Base-by-base conservation (phyloP, 2,888 invertebrate species). In the Euzetes globulus region DNA sequence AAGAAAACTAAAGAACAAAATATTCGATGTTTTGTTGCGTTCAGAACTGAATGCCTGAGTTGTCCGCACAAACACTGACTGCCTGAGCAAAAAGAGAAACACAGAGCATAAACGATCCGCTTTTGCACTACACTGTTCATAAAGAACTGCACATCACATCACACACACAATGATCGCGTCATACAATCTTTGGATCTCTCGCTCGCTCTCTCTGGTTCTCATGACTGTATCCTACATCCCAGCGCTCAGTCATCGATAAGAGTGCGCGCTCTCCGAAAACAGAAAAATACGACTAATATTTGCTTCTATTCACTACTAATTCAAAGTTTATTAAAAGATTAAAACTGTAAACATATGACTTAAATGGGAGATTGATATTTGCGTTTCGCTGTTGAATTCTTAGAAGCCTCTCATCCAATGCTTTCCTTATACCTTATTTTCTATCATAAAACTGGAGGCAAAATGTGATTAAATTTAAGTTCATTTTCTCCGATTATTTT, bases 71-170 rank as follows among this genome's bases (percentile, higher is more conserved):
- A 65, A 27, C 37, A 65, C 33, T 65, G 37, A 37, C 37, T 65
- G 63, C 5, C 27, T 58, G 58, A 29, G 58, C 29, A 29, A 58
- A 27, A 22, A 70, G 41, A 70, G 45, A 68, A 68, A 41, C 22
- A 15, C 25, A 70, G 37, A 22, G 22, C 15, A 65, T n/a, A 58
- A 58, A 25, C 22, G 41, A 47, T 70, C 47, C 45, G 22, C 41
- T 41, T 25, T 70, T 70, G 7, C 19, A 33, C n/a, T 65, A 33
- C 37, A 19, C 17, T 60, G 37, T 37, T 37, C 63, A 65, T 65
- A 37, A 41, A 65, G 63, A 19, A 47, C 70, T 47, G 70, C 45
- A 70, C 70, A 70, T 70, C 70, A 70, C 70, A 70, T 70, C 70
- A 70, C 70, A 47, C 19, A 70, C 25, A 68, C 41, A 41, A 13